A percentile compares a stretch with the other conserved stretches of the same genome.
phyloP scores from a whole-genome alignment of 2,113 vertebrate species.

The Tiliqua scincoides region DNA sequence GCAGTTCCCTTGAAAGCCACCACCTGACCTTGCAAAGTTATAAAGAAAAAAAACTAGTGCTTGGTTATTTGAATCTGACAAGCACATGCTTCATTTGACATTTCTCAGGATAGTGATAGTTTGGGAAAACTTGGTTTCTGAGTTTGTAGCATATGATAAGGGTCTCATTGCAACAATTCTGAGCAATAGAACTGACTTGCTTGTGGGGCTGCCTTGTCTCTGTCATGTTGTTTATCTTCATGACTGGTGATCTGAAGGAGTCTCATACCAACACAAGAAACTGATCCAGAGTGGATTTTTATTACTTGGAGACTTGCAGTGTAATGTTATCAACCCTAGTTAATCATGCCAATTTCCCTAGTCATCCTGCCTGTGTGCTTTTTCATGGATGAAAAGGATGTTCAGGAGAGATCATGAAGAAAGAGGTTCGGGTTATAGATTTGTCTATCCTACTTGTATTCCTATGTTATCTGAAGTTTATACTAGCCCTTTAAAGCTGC shows the following conservation, averaged over 20 bases:
- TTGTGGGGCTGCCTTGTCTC: conserved; percentile 14
- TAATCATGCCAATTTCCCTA: not conserved
- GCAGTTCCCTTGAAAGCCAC: not conserved
- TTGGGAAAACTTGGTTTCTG: not conserved
- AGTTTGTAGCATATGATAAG: no score
- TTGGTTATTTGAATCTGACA: not conserved
- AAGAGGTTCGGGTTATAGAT: conserved; percentile 42
- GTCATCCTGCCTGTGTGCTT: not conserved
- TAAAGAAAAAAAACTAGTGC: not conserved
- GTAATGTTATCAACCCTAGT: not conserved
- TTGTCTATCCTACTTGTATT: conserved; percentile 15
- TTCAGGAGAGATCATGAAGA: rapidly evolving
- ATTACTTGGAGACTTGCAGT: conserved; percentile 2
- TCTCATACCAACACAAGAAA: conserved; percentile 13
- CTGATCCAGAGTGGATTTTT: conserved; percentile 1
- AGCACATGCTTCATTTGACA: not conserved
- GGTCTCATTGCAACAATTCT: not conserved
- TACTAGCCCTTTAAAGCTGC: not conserved
- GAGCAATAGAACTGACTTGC: conserved; percentile 31
- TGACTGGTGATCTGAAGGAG: conserved; percentile 9
- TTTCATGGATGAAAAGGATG: not conserved
- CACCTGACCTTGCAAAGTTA: not conserved
- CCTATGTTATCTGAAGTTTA: not conserved
- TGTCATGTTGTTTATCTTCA: conserved; percentile 37
- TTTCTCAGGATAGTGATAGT: not conserved